These are phyloP conservation scores for Phalanger gymnotis DNA, from an alignment of 2,797 vertebrate genomes.

Conservation along the genomic window DNA sequence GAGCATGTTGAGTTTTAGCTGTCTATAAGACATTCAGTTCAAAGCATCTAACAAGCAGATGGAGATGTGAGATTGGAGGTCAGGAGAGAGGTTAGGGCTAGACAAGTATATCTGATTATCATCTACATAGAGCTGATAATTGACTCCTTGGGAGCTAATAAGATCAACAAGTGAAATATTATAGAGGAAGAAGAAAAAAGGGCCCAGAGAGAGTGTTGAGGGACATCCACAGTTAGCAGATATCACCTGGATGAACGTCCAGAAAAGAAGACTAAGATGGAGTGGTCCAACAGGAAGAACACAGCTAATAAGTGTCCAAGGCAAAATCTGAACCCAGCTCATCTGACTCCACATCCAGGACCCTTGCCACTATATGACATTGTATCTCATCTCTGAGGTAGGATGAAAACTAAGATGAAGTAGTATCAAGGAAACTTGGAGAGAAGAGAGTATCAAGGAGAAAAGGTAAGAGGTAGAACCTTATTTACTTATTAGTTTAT, in stretches of 20 bases:
- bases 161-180: neutral
- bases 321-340: neutral
- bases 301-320: neutral
- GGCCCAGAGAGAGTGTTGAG: neutral
- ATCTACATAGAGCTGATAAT: neutral
- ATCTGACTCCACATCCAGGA: slow-evolving; percentile 22
- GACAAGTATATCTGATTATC: neutral
- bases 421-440: neutral
- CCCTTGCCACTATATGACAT: neutral
- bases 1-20: neutral
- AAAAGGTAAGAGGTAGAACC: slow-evolving; percentile 1
- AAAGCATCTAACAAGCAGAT: neutral
- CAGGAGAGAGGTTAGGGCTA: neutral
- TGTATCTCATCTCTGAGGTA: neutral
- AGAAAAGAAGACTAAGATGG: neutral
- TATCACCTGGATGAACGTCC: neutral
- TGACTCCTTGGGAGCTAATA: neutral
- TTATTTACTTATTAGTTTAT: neutral
- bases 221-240: neutral
- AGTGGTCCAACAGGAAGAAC: neutral
- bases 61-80: neutral
- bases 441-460: slow-evolving; percentile 17
- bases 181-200: neutral
- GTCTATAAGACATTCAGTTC: neutral
- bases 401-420: neutral